Evolutionary conservation across 2,888 invertebrate genomes (phyloP).

Genomic region (Poecilus cupreus): DNA sequence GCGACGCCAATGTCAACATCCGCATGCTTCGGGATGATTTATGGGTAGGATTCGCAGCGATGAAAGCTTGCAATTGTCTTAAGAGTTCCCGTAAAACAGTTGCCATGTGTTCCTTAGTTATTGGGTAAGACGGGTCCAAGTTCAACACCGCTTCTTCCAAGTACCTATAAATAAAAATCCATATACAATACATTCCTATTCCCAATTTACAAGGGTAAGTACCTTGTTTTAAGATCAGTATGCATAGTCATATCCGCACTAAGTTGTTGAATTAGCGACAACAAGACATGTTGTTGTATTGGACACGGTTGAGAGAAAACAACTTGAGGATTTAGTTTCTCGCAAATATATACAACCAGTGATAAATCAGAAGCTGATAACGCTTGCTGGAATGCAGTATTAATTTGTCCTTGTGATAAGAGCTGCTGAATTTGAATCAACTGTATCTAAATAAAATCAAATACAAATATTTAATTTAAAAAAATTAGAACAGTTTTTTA

Average conservation of each 20-base stretch:
- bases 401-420: conserved; percentile 83
- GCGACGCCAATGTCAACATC: conserved; percentile 84
- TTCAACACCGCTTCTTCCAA: conserved; percentile 91
- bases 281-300: conserved; percentile 90
- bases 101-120: conserved; percentile 89
- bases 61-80: conserved; percentile 83
- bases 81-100: conserved; percentile 85
- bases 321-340: conserved; percentile 85
- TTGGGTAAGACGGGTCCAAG: conserved; percentile 84
- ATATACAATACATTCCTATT: neutral
- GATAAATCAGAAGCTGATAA: conserved; percentile 90
- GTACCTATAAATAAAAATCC: conserved; percentile 78
- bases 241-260: conserved; percentile 91
- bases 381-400: conserved; percentile 94
- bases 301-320: conserved; percentile 85
- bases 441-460: conserved; percentile 72
- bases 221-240: conserved; percentile 89
- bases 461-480: neutral
- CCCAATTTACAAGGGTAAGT: conserved; percentile 64
- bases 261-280: conserved; percentile 95
- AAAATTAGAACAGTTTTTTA: conserved; percentile 63
- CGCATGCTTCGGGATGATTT: conserved; percentile 79
- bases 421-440: conserved; percentile 82
- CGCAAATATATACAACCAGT: conserved; percentile 90
- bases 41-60: conserved; percentile 80